phyloP scores from a whole-genome alignment of 1,140 invertebrate species.

The Dendrolimus kikuchii region DNA sequence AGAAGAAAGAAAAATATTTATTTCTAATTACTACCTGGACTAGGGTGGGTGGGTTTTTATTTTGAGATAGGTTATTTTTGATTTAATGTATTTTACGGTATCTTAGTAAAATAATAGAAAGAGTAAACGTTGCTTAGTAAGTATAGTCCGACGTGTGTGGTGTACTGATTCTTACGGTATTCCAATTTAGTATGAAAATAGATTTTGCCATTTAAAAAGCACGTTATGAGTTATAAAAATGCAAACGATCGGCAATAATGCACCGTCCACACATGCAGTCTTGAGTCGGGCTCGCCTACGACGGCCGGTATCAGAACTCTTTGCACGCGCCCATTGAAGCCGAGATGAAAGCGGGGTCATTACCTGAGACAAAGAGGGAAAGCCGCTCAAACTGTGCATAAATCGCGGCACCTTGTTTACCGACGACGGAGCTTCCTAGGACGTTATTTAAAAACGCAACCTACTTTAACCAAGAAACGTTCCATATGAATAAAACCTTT shows the following conservation, averaged over 20 bases:
- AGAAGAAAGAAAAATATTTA: too few relatives aligned
- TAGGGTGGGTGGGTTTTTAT: too few relatives aligned
- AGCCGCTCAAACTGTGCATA: conserved; percentile 60
- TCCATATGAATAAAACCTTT: conserved; percentile 42
- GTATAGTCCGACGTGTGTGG: too few relatives aligned
- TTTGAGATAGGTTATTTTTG: too few relatives aligned
- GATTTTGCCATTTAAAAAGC: neutral
- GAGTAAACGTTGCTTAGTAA: too few relatives aligned
- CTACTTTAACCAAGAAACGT: conserved; percentile 47
- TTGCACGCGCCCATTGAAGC: conserved; percentile 50
- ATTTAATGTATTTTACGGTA: too few relatives aligned
- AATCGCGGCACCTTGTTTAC: conserved; percentile 63
- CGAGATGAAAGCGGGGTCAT: conserved; percentile 66
- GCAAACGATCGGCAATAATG: neutral
- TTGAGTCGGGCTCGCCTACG: conserved; percentile 8
- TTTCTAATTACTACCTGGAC: too few relatives aligned
- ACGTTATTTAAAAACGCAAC: conserved; percentile 56
- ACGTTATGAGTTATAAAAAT: neutral
- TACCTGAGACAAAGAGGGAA: conserved; percentile 66
- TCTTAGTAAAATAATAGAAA: too few relatives aligned
- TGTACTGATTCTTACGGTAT: too few relatives aligned
- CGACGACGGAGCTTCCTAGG: conserved; percentile 49
- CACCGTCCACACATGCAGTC: neutral
- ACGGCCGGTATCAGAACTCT: conserved; percentile 49
- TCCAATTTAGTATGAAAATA: too few relatives aligned